Percentiles rank a stretch among this genome's conserved stretches.
Conservation (phyloP, 2,888 invertebrate genomes). For the Nyleta sp. region DNA sequence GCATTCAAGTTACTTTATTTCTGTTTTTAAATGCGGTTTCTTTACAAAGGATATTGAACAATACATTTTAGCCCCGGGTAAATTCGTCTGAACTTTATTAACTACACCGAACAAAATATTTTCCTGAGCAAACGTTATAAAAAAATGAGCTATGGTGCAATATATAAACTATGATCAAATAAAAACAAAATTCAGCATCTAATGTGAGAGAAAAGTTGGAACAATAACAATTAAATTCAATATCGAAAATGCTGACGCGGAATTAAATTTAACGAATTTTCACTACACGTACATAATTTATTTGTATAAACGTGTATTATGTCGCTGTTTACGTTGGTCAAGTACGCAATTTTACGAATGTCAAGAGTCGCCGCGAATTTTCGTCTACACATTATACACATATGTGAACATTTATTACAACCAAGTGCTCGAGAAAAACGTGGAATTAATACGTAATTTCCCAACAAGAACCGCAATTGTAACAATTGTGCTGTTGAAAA, state of each 20-base stretch:
- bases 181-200: no score
- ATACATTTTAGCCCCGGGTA: no score
- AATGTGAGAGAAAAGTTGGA: no score
- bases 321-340: slow-evolving; percentile 37
- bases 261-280: slow-evolving; percentile 19
- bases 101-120: no score
- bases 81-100: no score
- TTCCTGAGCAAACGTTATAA: no score
- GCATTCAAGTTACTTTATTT: no score
- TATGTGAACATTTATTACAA: slow-evolving; percentile 58
- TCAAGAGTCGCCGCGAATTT: slow-evolving; percentile 46
- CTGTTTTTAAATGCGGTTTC: no score
- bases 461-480: slow-evolving; percentile 7
- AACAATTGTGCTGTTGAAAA: slow-evolving; percentile 1
- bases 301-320: slow-evolving; percentile 47
- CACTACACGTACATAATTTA: slow-evolving; percentile 25
- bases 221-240: no score
- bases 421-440: slow-evolving; percentile 48
- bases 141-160: no score
- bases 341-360: slow-evolving; percentile 48
- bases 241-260: slow-evolving; percentile 1
- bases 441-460: slow-evolving; percentile 44
- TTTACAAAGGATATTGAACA: no score
- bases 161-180: no score
- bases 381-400: slow-evolving; percentile 42